These are phyloP conservation scores for Helarctos malayanus DNA, from an alignment of 2,797 vertebrate genomes.

Conservation along the genomic window DNA sequence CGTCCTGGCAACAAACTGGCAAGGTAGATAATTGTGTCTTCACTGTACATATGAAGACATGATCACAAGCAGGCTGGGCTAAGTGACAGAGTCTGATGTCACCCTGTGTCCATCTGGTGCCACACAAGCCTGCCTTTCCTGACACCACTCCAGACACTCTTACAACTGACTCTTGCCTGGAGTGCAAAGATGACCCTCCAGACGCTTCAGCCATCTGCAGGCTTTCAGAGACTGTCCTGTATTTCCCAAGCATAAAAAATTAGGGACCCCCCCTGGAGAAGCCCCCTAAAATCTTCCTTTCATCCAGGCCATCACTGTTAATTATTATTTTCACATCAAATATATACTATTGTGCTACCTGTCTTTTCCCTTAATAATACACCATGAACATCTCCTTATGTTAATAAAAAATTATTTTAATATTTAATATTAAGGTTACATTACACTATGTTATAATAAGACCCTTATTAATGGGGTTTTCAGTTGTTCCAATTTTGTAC, in stretches of 20 bases:
- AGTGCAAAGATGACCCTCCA: rapidly evolving
- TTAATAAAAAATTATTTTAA: background rate
- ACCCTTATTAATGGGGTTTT: background rate
- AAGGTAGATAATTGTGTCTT: background rate
- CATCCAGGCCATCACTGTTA: background rate
- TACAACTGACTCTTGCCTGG: background rate
- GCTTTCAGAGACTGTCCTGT: background rate
- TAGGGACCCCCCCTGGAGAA: background rate
- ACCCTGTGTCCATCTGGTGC: background rate
- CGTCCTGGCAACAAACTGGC: background rate
- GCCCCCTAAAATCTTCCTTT: background rate
- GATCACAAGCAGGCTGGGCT: background rate
- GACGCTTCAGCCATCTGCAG: background rate
- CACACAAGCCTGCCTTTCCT: background rate
- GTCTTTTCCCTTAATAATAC: background rate
- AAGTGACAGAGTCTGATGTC: background rate
- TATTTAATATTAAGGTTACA: background rate
- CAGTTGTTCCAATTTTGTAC: background rate
- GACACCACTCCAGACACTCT: background rate
- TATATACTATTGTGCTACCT: background rate
- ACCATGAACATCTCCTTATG: background rate
- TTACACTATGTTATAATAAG: background rate
- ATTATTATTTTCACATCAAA: background rate
- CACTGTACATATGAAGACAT: background rate
- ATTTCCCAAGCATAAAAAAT: background rate